phyloP scores from a whole-genome alignment of 2,797 vertebrate genomes.

The Microctenopoma steveboyesi region DNA sequence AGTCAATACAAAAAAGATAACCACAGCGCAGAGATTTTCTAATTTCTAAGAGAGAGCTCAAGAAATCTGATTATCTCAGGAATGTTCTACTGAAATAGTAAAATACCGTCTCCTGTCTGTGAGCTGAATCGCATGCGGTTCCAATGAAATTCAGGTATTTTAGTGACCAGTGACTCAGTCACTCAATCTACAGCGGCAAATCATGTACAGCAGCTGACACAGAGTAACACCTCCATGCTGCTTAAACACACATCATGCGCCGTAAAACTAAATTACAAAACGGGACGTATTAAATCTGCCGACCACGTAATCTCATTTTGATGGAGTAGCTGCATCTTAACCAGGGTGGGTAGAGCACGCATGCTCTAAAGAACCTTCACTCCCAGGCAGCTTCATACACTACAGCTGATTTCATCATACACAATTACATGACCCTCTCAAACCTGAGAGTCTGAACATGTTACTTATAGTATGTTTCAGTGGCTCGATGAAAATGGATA shows the following conservation, averaged over 20 bases:
- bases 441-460: conserved; percentile 29
- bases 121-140: conserved; percentile 63
- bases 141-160: conserved; percentile 64
- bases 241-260: conserved; percentile 33
- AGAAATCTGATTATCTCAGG: conserved; percentile 50
- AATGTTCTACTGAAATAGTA: conserved; percentile 22
- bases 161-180: conserved; percentile 61
- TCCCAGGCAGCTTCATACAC: conserved; percentile 16
- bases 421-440: conserved; percentile 27
- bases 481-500: not conserved
- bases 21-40: not conserved
- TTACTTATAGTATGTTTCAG: conserved; percentile 31
- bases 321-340: conserved; percentile 36
- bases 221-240: conserved; percentile 42
- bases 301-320: conserved; percentile 38
- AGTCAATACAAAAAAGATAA: conserved; percentile 40
- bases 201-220: conserved; percentile 28
- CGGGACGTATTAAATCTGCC: conserved; percentile 39
- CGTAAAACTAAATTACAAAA: conserved; percentile 46
- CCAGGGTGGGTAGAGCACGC: conserved; percentile 34
- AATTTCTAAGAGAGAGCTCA: conserved; percentile 21
- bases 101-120: conserved; percentile 47
- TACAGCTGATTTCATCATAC: conserved; percentile 24
- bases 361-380: conserved; percentile 16
- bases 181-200: conserved; percentile 39